These are phyloP conservation scores for Pseudochirops corinnae DNA, from an alignment of 2,797 vertebrate genomes.

Conservation along the genomic window DNA sequence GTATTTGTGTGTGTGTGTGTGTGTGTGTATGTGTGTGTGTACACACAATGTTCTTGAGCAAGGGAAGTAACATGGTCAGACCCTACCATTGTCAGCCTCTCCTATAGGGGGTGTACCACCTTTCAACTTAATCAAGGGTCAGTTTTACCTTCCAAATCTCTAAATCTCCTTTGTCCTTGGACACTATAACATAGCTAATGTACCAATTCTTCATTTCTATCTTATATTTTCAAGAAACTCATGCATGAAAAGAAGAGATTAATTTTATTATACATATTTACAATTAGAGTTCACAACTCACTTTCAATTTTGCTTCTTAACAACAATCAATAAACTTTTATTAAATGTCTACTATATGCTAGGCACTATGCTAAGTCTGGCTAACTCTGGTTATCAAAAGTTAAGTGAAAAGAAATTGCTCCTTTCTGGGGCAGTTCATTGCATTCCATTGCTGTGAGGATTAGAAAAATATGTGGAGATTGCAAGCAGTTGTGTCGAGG, in stretches of 20 bases:
- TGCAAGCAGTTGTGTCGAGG: too few relatives aligned
- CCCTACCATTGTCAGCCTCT: neutral
- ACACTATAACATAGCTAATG: neutral
- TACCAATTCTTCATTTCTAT: neutral
- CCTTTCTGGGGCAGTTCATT: neutral
- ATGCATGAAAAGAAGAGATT: neutral
- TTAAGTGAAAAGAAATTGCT: constrained; percentile 27
- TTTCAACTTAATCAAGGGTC: neutral
- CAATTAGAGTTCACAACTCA: neutral
- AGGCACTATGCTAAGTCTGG: constrained; percentile 14
- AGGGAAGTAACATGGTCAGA: neutral
- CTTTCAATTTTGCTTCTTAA: constrained; percentile 13
- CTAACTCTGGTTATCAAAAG: neutral
- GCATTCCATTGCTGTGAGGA: neutral
- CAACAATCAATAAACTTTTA: neutral
- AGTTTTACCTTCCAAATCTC: neutral
- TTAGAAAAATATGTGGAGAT: too few relatives aligned
- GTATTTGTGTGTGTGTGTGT: neutral
- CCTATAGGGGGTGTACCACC: neutral
- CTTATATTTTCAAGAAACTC: neutral
- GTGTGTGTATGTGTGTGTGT: too few relatives aligned
- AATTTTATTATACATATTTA: neutral
- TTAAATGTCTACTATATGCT: neutral
- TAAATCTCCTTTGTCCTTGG: neutral
- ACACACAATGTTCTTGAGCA: neutral